Evolutionary conservation across 2,113 vertebrate genomes (phyloP), one percentile per base, ranked within the genome.

Genomic region (Megaceryle torquata): DNA sequence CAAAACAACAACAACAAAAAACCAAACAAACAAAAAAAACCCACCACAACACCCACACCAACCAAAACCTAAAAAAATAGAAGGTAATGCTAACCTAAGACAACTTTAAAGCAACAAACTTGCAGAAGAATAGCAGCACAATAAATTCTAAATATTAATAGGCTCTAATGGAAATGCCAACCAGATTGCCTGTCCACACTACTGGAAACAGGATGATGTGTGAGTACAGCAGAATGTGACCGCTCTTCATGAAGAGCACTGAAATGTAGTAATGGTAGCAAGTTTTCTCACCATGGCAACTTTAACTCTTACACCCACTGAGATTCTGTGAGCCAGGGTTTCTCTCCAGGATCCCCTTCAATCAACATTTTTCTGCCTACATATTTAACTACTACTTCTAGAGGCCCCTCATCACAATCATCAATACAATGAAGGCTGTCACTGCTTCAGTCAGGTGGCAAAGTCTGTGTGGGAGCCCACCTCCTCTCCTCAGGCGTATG

Each of bases 201-300:
- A 26, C 44, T 93, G 61, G 76, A 86, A 88, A 72, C 65, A 84
- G 71, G 76, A 75, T 17, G 83, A 76, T 60, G 72, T 86, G 69
- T 41, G 54, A 89, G 72, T 51, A 95, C 31, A 91, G 91, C 69
- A 83, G 72, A 25, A 33, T 70, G 80, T 4, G 56, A 92, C 82
- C 60, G 29, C 26, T 70, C 31, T 39, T 50, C 84, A 21, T 3
- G 57, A 60, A 76, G 80, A 94, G 59, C 91, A 84, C 37, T 0
- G 1, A 76, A 61, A 93, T 65, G 81, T 74, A 59, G 83, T 85
- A 88, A 89, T 77, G 91, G 95, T 70, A 94, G 91, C 88, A 80
- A 91, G 91, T 59, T 91, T 74, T 79, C 81, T 96, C 93, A 96
- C 91, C 94, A 97, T 93, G 88, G 96, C 88, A 97, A 96, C 96